Conservation (phyloP, 2,888 invertebrate genomes). For the Cataglyphis cursor region DNA sequence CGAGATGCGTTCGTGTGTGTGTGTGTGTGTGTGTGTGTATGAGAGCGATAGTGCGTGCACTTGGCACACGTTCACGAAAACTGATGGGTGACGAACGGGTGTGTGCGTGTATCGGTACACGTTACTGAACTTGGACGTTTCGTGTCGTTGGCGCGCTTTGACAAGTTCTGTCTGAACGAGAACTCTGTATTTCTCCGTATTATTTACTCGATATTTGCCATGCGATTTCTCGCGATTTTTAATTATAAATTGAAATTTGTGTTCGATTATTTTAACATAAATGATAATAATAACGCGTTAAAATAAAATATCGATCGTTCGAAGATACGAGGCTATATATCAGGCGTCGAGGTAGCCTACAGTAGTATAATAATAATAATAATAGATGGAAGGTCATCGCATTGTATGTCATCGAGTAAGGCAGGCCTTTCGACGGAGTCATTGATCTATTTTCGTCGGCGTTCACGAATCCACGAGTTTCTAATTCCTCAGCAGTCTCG, state of each 20-base stretch:
- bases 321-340: background rate
- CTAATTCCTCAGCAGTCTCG: conserved; percentile 65
- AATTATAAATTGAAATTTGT: background rate
- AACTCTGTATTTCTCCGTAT: conserved; percentile 33
- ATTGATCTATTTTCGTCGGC: conserved; percentile 72
- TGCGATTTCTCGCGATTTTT: background rate
- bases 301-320: background rate
- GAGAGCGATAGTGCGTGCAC: conserved; percentile 10
- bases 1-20: background rate
- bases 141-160: conserved; percentile 62
- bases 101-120: background rate
- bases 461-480: conserved; percentile 50
- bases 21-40: background rate
- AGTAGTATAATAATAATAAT: background rate
- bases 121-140: conserved; percentile 30
- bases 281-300: background rate
- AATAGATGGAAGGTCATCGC: conserved; percentile 28
- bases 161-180: conserved; percentile 55
- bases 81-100: background rate
- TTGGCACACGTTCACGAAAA: conserved; percentile 46
- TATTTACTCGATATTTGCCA: background rate
- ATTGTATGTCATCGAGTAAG: conserved; percentile 58
- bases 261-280: background rate
- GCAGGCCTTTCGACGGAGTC: conserved; percentile 54
- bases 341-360: background rate